Percentiles rank a stretch among this genome's conserved stretches.
Evolutionary conservation across 2,113 vertebrate genomes (phyloP).

Genomic region (Bufo gargarizans): DNA sequence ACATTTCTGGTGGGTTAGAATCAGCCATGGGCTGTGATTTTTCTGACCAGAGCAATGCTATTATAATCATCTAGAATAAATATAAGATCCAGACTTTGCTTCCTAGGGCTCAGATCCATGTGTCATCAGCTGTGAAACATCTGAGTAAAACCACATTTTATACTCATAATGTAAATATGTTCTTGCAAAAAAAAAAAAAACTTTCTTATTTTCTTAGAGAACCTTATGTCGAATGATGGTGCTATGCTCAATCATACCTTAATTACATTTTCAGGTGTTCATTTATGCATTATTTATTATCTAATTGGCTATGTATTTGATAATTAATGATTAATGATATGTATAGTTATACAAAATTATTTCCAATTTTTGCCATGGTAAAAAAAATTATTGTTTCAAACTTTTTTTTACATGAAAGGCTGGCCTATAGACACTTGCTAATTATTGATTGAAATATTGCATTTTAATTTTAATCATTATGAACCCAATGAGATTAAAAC

Average conservation of each 20-base stretch:
- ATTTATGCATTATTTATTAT: not conserved
- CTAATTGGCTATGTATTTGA: not conserved
- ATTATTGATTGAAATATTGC: no score
- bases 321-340: not conserved
- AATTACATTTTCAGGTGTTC: not conserved
- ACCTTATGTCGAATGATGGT: not conserved
- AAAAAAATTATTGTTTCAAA: not conserved
- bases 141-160: conserved; percentile 21
- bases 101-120: conserved; percentile 2
- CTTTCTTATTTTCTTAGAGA: not conserved
- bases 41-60: not conserved
- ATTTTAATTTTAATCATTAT: no score
- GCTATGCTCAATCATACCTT: not conserved
- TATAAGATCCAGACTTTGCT: conserved; percentile 12
- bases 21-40: not conserved
- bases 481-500: no score
- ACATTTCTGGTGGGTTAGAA: not conserved
- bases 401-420: no score
- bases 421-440: no score
- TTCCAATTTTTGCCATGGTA: not conserved
- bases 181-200: not conserved
- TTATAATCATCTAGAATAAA: conserved; percentile 5
- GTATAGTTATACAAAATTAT: not conserved
- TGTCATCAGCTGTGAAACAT: conserved; percentile 29
- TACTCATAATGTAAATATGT: not conserved